Evolutionary conservation across 2,888 invertebrate genomes (phyloP).

Genomic region (Carpatolechia fugitivella): DNA sequence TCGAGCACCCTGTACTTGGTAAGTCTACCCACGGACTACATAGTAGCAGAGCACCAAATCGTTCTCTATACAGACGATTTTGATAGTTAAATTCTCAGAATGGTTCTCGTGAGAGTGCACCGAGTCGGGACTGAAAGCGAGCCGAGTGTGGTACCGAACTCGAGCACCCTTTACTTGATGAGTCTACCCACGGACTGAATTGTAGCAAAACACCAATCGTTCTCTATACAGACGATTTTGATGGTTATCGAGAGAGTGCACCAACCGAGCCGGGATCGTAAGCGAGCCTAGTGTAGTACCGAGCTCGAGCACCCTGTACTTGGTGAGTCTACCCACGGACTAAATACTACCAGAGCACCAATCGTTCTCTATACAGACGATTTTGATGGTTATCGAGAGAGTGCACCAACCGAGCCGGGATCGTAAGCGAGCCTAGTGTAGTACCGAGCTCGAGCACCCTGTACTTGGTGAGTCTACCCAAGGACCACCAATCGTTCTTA

Average conservation of each 20-base stretch:
- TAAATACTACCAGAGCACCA: neutral
- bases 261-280: conserved; percentile 41
- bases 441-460: neutral
- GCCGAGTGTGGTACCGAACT: neutral
- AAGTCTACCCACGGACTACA: neutral
- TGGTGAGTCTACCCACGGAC: neutral
- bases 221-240: too few species aligned
- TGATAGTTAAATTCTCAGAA: too few species aligned
- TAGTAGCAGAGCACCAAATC: neutral
- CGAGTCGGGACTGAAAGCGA: conserved; percentile 40
- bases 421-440: conserved; percentile 33
- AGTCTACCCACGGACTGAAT: neutral
- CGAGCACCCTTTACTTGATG: neutral
- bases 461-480: neutral
- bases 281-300: conserved; percentile 21
- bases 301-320: neutral
- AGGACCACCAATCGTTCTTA: too few species aligned
- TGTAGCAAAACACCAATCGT: neutral
- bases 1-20: neutral
- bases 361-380: too few species aligned
- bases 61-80: too few species aligned
- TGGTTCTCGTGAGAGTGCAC: conserved; percentile 67
- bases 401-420: conserved; percentile 46
- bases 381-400: conserved; percentile 70
- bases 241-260: conserved; percentile 68